Conservation (phyloP, 2,113 vertebrate species). For the Trogon surrucura region DNA sequence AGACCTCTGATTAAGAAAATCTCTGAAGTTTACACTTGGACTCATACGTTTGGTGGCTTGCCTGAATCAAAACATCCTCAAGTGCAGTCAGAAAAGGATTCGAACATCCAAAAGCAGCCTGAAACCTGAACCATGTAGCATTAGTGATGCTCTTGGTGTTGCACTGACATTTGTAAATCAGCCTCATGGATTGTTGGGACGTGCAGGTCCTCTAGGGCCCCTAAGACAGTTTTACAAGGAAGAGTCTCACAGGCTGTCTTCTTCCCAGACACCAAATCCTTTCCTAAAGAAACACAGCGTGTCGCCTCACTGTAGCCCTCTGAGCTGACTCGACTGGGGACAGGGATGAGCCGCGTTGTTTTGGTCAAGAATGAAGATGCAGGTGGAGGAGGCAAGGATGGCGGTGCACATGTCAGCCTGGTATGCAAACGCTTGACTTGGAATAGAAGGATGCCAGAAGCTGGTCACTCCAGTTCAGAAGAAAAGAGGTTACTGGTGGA, state of each 20-base stretch:
- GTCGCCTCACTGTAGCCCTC: background rate
- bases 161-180: background rate
- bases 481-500: background rate
- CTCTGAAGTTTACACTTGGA: background rate
- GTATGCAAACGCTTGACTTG: background rate
- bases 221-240: background rate
- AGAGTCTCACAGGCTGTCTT: background rate
- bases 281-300: background rate
- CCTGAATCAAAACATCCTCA: background rate
- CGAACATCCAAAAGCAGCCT: background rate
- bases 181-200: background rate
- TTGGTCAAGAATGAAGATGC: background rate
- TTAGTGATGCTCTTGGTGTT: background rate
- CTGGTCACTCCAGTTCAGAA: background rate
- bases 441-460: background rate
- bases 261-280: background rate
- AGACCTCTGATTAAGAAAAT: background rate
- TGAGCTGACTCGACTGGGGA: fast-evolving
- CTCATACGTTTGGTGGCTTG: background rate
- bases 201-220: background rate
- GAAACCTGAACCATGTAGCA: background rate
- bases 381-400: background rate
- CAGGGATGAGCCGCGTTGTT: background rate
- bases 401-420: background rate
- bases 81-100: background rate